Conservation (phyloP, 2,797 vertebrate species). For the Forpus xanthops region DNA sequence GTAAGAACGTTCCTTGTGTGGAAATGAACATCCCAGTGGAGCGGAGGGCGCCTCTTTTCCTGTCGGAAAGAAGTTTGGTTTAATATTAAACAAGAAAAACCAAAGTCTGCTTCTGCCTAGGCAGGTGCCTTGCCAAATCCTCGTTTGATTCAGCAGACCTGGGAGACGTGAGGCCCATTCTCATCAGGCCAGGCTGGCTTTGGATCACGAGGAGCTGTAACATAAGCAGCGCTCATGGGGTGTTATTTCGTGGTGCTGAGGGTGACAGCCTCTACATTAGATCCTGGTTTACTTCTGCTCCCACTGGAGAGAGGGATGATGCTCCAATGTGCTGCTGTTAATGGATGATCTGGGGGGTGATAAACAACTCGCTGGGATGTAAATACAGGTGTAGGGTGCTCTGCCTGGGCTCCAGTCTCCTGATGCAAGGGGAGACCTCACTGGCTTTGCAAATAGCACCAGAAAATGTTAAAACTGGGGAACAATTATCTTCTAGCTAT, state of each 20-base stretch:
- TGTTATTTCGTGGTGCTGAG: background rate
- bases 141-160: background rate
- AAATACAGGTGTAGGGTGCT: background rate
- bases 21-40: background rate
- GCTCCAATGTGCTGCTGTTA: rapidly evolving
- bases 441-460: background rate
- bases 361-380: rapidly evolving
- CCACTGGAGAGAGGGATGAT: background rate
- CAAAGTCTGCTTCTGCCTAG: background rate
- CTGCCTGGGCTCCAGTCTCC: background rate
- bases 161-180: background rate
- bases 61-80: background rate
- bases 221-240: background rate
- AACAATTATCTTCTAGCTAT: background rate
- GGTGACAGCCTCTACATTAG: background rate
- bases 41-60: background rate
- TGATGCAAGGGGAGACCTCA: rapidly evolving
- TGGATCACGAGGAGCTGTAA: background rate
- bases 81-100: background rate
- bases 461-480: background rate
- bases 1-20: background rate
- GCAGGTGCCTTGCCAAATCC: background rate
- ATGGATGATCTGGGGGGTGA: rapidly evolving
- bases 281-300: background rate
- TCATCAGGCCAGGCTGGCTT: background rate